Base-by-base conservation (phyloP, 2,113 vertebrate species). In the Sorex araneus region DNA sequence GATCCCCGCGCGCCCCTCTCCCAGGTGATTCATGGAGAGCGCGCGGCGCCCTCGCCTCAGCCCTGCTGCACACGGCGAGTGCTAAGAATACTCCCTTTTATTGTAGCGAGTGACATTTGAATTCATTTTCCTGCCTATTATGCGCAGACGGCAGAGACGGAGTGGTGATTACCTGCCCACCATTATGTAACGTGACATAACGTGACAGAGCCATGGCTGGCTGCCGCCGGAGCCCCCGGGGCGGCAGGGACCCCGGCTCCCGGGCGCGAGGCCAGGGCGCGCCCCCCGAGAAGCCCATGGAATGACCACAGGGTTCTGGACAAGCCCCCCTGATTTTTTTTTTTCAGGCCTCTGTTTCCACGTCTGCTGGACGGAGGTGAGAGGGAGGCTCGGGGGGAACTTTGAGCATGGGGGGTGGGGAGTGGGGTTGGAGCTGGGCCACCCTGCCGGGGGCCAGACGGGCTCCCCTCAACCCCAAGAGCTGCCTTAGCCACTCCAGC, bases 31-130 rank as follows among this genome's bases (percentile, higher is more conserved):
- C 94, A 90, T 8, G 25, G 78, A 66, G 70, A 79, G 54, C 0
- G 8, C 12, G 4, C 78, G 10, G 34, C 69, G 3, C 86, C 81
- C 73, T 76, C 12, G 5, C 70, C 70, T 64, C 75, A 3, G 87
- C 84, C 95, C 83, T 28, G 2, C 75, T 1, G 47, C 87, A 54
- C 1, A 1, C 84, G 3, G 54, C 2, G 0, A 66, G 69, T 36
- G 0, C 91, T 63, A 63, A 79, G 93, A 90, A 88, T 90, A 64
- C 40, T 50, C 90, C 70, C 67, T 76, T 94, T 87, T 82, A 90
- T 83, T 92, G 91, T 84, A 15, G 84, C n/a, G 10, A 74, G 32
- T 93, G 93, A 92, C 93, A 95, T 94, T 91, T 84, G 87, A 91
- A 89, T 96, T 91, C 76, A 30, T 89, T 94, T 92, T 89, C 32